These are phyloP conservation scores for Trissolcus basalis DNA, from an alignment of 1,140 invertebrate species.

Conservation along the genomic window DNA sequence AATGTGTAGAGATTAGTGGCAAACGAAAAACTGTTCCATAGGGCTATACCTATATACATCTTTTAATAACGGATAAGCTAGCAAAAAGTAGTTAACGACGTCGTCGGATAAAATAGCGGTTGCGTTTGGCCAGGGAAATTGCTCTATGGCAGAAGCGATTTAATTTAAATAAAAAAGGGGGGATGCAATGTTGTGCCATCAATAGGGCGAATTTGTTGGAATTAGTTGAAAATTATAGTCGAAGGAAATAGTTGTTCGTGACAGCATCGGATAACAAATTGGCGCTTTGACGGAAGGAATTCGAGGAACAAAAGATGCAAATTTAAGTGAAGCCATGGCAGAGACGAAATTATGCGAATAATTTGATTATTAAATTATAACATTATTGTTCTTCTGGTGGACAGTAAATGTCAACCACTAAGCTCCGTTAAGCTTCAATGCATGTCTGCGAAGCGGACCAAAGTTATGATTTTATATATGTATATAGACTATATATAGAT, in stretches of 20 bases:
- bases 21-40: constrained; percentile 14
- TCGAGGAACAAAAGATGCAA: constrained; percentile 1
- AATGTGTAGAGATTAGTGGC: constrained; percentile 16
- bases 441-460: constrained; percentile 40
- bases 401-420: constrained; percentile 53
- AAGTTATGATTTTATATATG: constrained; percentile 62
- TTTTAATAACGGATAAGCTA: constrained; percentile 43
- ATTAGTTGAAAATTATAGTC: not conserved
- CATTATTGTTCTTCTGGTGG: constrained; percentile 41
- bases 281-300: constrained; percentile 8
- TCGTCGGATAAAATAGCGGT: constrained; percentile 60
- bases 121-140: constrained; percentile 55
- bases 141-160: constrained; percentile 4
- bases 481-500: too few species aligned
- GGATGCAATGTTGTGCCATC: constrained; percentile 6
- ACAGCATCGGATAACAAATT: constrained; percentile 1
- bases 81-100: constrained; percentile 64
- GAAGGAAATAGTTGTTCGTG: too few species aligned
- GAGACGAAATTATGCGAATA: constrained; percentile 30
- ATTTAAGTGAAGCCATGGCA: constrained; percentile 12
- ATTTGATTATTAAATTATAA: constrained; percentile 51
- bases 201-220: not conserved
- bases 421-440: constrained; percentile 58
- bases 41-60: constrained; percentile 3
- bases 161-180: constrained; percentile 18